Conservation (phyloP, 2,797 vertebrate species). For the Psittacula derbiana region DNA sequence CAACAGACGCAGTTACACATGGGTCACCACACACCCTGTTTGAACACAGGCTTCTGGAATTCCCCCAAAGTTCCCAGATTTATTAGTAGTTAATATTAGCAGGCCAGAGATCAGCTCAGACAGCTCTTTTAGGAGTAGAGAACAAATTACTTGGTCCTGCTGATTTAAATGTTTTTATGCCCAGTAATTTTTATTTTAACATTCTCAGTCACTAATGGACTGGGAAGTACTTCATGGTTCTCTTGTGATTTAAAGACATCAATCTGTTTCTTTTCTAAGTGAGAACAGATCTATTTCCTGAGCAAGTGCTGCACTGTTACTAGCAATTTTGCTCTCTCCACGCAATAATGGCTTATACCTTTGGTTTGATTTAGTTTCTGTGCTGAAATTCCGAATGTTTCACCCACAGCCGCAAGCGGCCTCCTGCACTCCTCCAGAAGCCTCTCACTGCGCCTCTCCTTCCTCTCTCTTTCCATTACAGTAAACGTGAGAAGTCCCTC, state of each 20-base stretch:
- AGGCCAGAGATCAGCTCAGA: slow-evolving; percentile 49
- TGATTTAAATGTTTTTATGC: slow-evolving; percentile 58
- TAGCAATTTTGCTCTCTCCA: not conserved
- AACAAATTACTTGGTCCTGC: slow-evolving; percentile 8
- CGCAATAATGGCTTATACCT: not conserved
- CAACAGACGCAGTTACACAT: not conserved
- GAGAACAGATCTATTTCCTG: slow-evolving; percentile 13
- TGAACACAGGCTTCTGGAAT: slow-evolving; percentile 17
- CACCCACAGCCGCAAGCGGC: accelerated
- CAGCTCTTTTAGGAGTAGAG: slow-evolving; percentile 27
- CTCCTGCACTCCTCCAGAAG: not conserved
- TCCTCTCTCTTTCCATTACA: not conserved
- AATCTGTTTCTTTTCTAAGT: slow-evolving; percentile 30
- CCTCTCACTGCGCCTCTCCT: not conserved
- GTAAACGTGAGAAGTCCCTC: not conserved
- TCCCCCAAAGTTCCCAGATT: slow-evolving; percentile 23
- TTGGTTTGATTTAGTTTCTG: not conserved
- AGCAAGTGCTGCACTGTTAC: not conserved
- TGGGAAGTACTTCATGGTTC: slow-evolving; percentile 5
- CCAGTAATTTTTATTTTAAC: slow-evolving; percentile 47
- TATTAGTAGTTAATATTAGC: slow-evolving; percentile 35
- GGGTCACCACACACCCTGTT: not conserved
- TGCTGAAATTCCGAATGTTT: not conserved
- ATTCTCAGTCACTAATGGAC: slow-evolving; percentile 45
- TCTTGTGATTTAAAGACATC: slow-evolving; percentile 44